Evolutionary conservation across 2,113 vertebrate species (phyloP), one percentile per base, ranked within the genome.

Genomic region (Toxotes jaculatrix): DNA sequence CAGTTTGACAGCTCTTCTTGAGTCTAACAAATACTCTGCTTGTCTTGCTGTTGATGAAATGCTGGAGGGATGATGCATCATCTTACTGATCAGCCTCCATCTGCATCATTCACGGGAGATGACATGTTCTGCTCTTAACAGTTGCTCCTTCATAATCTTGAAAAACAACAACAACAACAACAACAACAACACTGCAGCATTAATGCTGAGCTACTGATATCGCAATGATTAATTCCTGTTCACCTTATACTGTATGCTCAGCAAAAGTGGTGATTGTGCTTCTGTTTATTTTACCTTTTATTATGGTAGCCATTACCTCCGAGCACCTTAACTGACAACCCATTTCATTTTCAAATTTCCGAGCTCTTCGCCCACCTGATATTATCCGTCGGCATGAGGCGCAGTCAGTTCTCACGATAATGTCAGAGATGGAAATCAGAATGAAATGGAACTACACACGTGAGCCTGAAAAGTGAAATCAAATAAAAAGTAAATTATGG

Each of bases 401-500:
- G 63, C 23, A 63, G 56, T 32, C 36, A 38, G 3, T 62, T 55
- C 34, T 59, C 19, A n/a, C 31, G 34, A 43, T 72, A 27, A 60
- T 36, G 23, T 27, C 31, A 51, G 63, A 71, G 55, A 32, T 34
- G n/a, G 40, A 64, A 51, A 62, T 61, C 4, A 1, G 34, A 61
- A 27, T 57, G n/a, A 64, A 70, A 70, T 57, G n/a, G 6, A 66
- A 32, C 0, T 32, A 27, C 40, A 17, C 31, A 43, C 14, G 4
- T 7, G 55, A n/a, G 34, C 2, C 60, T n/a, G 19, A 13, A 27
- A 17, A 62, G 42, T 27, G 43, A 68, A 61, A 61, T 76, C 5
- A 56, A 70, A 64, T 63, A 51, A 59, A 76, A 56, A 70, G 55
- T 63, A 51, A 59, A 76, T 57, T 65, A 75, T 17, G 1, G 17